Evolutionary conservation across 1,140 invertebrate species (phyloP), one percentile per base, ranked within the genome.

Genomic region (Drosophila burlai): DNA sequence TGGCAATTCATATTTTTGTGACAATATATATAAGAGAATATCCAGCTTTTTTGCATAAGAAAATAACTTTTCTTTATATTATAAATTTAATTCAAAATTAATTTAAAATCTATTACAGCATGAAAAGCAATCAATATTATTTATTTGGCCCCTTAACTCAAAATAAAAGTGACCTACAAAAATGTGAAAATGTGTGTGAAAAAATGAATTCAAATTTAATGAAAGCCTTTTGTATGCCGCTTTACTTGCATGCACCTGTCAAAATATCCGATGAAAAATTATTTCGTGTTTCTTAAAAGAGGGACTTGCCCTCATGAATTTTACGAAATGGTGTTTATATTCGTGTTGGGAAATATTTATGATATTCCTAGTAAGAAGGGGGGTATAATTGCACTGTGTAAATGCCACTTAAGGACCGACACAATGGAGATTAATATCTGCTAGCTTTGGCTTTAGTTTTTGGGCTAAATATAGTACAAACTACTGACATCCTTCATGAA

Each of bases 231-330:
- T 15, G 13, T 31, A 18, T 21, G 42, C 57, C n/a, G 55, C 40
- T 18, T n/a, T 36, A 45, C 58, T 36, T 18, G 64, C 59, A 64
- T 66, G 64, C 64, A 66, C 24, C 64, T 66, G 64, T 64, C 59
- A 66, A 38, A 66, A 45, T 46, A 4, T 43, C 26, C 21, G 13
- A 47, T 66, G 64, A 66, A 66, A 66, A 66, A 66, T 64, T 29
- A 66, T 66, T 63, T 38, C 42, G 42, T 64, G 64, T 34, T 64
- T 26, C 24, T 9, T 13, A 38, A 45, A 34, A 40, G 59, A 38
- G 64, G 31, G 18, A 31, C 63, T 36, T 15, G 13, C 29, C 16
- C 11, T 26, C 38, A 13, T 36, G 43, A 18, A 63, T 26, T 26
- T 18, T 66, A 21, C 43, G 7, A 16, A 63, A 63, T 34, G 10